These are phyloP conservation scores for Numenius arquata DNA, from an alignment of 2,113 vertebrate genomes.

Conservation along the genomic window DNA sequence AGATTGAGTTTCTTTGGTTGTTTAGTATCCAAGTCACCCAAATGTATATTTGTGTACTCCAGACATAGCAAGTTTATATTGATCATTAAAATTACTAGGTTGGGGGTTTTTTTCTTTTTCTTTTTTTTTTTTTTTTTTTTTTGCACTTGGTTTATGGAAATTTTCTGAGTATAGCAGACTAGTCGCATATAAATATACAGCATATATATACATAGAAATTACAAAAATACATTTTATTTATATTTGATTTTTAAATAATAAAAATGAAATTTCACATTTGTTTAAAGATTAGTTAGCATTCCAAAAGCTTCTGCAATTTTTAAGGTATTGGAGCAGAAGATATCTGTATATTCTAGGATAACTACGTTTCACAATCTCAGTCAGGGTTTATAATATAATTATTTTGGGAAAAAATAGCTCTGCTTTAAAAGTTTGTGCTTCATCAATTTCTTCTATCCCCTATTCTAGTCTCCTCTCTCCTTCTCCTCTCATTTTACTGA, in stretches of 20 bases:
- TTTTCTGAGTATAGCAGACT: conserved; percentile 54
- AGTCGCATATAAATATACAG: conserved; percentile 78
- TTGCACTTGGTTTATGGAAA: conserved; percentile 38
- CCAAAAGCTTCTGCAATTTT: conserved; percentile 59
- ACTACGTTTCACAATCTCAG: conserved; percentile 29
- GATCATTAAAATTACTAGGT: not conserved
- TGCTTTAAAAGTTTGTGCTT: conserved; percentile 74
- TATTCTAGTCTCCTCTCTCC: conserved; percentile 4
- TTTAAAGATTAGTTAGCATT: conserved; percentile 67
- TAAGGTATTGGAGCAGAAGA: conserved; percentile 52
- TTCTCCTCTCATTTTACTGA: not conserved
- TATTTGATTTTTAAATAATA: conserved; percentile 76
- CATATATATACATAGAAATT: conserved; percentile 77
- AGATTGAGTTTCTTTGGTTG: conserved; percentile 75
- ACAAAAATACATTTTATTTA: conserved; percentile 86
- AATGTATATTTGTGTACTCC: conserved; percentile 37
- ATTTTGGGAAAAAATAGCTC: conserved; percentile 36
- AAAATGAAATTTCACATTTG: conserved; percentile 68
- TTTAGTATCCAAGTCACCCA: conserved; percentile 59
- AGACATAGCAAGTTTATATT: not conserved
- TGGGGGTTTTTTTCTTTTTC: not conserved
- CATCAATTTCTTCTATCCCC: conserved; percentile 38
- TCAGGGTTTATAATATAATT: conserved; percentile 26
- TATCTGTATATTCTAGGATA: conserved; percentile 18
- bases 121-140: not conserved